Percentiles rank a stretch among this genome's conserved stretches.
Evolutionary conservation across 2,113 vertebrate genomes (phyloP).

Genomic region (Thamnophis sirtalis): DNA sequence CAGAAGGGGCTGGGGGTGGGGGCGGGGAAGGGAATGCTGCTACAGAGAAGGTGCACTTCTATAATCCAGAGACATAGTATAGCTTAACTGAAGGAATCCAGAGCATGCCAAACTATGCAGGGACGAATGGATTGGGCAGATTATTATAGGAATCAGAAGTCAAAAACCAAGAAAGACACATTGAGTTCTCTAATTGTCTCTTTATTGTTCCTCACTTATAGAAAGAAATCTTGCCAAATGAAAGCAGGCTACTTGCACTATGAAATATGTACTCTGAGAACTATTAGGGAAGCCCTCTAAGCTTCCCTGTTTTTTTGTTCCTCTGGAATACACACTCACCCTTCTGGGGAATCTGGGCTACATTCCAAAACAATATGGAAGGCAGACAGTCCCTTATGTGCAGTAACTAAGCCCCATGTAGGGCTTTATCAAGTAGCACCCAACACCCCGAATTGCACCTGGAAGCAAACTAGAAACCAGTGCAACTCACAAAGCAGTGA

Average conservation of each 20-base stretch:
- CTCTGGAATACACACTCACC: neutral
- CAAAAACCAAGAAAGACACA: neutral
- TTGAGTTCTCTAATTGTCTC: neutral
- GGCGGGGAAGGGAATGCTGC: neutral
- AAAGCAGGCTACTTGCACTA: neutral
- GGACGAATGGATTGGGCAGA: neutral
- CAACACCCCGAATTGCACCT: neutral
- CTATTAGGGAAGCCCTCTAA: neutral
- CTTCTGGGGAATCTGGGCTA: neutral
- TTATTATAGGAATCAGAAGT: neutral
- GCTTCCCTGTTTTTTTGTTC: neutral
- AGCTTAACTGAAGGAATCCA: neutral
- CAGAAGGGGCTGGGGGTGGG: neutral
- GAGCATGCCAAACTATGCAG: neutral
- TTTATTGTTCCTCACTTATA: neutral
- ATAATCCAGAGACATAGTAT: neutral
- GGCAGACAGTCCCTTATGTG: neutral
- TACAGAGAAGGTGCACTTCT: neutral
- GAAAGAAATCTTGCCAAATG: neutral
- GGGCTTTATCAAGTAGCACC: neutral
- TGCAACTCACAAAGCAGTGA: neutral
- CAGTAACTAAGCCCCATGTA: neutral
- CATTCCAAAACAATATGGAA: neutral
- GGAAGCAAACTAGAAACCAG: neutral
- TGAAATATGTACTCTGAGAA: neutral